Evolutionary conservation across 1,140 invertebrate genomes (phyloP), one percentile per base, ranked within the genome.

Genomic region (Aphaenogaster floridana): DNA sequence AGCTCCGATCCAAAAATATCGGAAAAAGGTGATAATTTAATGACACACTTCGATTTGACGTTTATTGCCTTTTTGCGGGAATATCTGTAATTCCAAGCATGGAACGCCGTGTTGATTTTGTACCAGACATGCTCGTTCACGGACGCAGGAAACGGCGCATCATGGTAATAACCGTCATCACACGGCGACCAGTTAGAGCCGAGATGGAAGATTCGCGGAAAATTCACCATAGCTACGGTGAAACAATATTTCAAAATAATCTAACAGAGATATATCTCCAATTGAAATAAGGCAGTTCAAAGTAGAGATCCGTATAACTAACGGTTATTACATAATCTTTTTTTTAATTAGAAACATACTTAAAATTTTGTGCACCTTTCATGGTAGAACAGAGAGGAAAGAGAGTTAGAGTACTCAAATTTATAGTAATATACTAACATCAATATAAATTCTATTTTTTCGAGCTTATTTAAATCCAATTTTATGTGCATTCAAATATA

Each of bases 91-190:
- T 84, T 84, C 80, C 54, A 21, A 59, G 45, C 80, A 77, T 63
- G 77, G 72, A 59, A 81, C 45, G 88, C 28, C 36, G 72, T 74
- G 88, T 87, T 87, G 89, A 86, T 89, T 78, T 78, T 74, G n/a
- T 63, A 48, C 36, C 71, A 64, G 61, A 28, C 68, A 71, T 87
- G 77, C 87, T 93, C 92, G 88, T 92, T 94, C 94, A 94, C 91
- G 94, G 93, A 90, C 94, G 93, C 93, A 93, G 94, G 94, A 95
- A 94, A 94, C 94, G 92, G 92, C 92, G 89, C 93, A 94, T 95
- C 93, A 94, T 90, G 90, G 92, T 95, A 95, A 95, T 95, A 93
- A 94, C 93, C 87, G 93, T 95, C 94, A 94, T 95, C 93, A 94
- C 93, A 94, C 91, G 90, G 68, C 91, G 89, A 92, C 90, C 93